phyloP scores from a whole-genome alignment of 2,797 vertebrate genomes.

The Thripadectes ignobilis region DNA sequence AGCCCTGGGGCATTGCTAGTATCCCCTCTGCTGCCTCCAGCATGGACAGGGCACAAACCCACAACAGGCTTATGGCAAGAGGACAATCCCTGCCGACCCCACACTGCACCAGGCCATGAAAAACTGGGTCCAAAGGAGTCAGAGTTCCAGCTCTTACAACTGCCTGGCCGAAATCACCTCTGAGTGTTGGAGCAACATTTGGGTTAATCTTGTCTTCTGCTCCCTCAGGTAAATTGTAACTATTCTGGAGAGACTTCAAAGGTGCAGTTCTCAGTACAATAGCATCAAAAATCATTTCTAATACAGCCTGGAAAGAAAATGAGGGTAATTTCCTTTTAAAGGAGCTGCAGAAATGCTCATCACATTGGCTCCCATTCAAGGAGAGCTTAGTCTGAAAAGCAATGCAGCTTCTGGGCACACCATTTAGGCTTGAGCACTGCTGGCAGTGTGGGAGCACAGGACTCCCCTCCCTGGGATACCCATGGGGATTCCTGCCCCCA shows the following conservation, averaged over 20 bases:
- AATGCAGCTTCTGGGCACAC: not conserved
- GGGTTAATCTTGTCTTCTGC: not conserved
- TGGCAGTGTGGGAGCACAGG: not conserved
- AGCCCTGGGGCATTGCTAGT: not conserved
- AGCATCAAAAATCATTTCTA: not conserved
- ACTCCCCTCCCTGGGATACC: not conserved
- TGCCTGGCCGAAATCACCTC: not conserved
- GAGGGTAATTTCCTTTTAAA: not conserved
- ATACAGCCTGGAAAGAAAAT: not conserved
- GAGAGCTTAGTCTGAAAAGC: not conserved
- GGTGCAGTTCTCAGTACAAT: not conserved
- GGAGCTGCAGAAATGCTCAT: not conserved
- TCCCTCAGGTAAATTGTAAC: not conserved
- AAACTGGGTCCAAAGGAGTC: not conserved
- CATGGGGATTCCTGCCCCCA: not conserved
- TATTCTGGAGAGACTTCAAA: conserved; percentile 1
- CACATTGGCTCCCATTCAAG: not conserved
- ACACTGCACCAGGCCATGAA: not conserved
- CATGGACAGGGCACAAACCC: not conserved
- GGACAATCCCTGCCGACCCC: not conserved
- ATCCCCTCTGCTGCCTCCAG: not conserved
- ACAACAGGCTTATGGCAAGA: not conserved
- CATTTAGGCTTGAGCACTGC: accelerated
- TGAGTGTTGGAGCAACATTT: not conserved
- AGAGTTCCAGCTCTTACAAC: not conserved